A percentile compares a stretch with the other conserved stretches of the same genome.
These are phyloP conservation scores for Lepus europaeus DNA, from an alignment of 2,113 vertebrate genomes.

Conservation along the genomic window DNA sequence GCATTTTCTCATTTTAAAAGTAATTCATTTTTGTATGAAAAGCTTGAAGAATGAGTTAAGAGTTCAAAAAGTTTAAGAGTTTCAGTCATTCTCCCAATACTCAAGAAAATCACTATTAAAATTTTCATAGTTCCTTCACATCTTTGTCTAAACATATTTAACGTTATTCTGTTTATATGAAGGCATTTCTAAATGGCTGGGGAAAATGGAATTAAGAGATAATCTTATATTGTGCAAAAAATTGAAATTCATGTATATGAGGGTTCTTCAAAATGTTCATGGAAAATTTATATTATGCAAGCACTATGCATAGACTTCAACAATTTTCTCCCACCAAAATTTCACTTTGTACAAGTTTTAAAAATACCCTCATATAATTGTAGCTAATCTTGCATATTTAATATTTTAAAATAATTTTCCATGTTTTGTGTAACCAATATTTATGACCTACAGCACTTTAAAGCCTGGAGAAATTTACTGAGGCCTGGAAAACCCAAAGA, in stretches of 20 bases:
- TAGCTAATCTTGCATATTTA: slow-evolving; percentile 30
- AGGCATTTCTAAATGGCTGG: not conserved
- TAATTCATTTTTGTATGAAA: not conserved
- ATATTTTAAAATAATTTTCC: slow-evolving; percentile 33
- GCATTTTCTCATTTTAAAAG: not conserved
- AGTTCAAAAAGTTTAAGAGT: slow-evolving; percentile 9
- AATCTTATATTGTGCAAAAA: too few relatives aligned
- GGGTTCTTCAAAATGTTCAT: too few relatives aligned
- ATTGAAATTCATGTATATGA: too few relatives aligned
- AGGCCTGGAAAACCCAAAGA: not conserved
- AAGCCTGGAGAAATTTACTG: slow-evolving; percentile 41
- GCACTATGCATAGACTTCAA: too few relatives aligned
- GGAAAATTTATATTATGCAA: too few relatives aligned
- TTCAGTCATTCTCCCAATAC: not conserved
- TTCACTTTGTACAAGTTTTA: too few relatives aligned
- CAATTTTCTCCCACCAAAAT: too few relatives aligned
- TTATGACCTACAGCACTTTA: not conserved
- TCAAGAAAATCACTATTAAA: not conserved
- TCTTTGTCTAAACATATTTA: not conserved
- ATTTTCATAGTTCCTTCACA: slow-evolving; percentile 14
- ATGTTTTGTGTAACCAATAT: slow-evolving; percentile 38
- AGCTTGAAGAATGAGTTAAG: slow-evolving; percentile 35
- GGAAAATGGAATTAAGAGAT: too few relatives aligned
- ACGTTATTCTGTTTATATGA: slow-evolving; percentile 40
- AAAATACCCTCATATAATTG: not conserved